Conservation (phyloP, 2,888 invertebrate genomes). For the Drosophila paracracens region DNA sequence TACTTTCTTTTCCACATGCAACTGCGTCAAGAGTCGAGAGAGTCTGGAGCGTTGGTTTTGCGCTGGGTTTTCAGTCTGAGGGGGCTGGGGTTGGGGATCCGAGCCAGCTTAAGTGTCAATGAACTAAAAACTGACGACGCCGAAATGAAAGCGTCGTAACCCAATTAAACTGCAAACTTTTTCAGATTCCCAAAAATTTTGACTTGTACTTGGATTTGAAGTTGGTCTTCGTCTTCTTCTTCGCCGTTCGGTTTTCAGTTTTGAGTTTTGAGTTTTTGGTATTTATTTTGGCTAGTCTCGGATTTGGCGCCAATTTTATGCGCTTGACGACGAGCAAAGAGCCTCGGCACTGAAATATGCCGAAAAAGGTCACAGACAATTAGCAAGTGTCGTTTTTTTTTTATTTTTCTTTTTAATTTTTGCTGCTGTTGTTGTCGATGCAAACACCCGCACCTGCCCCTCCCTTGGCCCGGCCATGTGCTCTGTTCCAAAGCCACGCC, state of each 20-base stretch:
- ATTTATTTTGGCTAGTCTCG: slow-evolving; percentile 45
- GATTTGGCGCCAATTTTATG: slow-evolving; percentile 58
- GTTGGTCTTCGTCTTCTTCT: slow-evolving; percentile 7
- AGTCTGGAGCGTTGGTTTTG: slow-evolving; percentile 6
- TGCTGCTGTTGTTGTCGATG: slow-evolving; percentile 26
- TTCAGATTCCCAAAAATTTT: slow-evolving; percentile 25
- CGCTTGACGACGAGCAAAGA: slow-evolving; percentile 38
- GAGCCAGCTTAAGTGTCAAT: slow-evolving; percentile 60
- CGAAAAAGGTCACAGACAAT: slow-evolving; percentile 78
- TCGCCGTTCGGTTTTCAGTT: slow-evolving; percentile 6
- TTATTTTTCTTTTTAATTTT: background rate
- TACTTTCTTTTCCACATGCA: slow-evolving; percentile 76
- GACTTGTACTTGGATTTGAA: slow-evolving; percentile 11
- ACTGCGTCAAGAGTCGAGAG: slow-evolving; percentile 14
- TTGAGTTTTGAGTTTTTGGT: slow-evolving; percentile 22
- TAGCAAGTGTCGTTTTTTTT: slow-evolving; percentile 72
- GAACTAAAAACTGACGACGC: slow-evolving; percentile 52
- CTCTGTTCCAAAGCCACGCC: slow-evolving; percentile 53
- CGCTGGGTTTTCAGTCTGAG: background rate
- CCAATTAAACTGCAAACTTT: slow-evolving; percentile 42
- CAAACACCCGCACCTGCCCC: slow-evolving; percentile 62
- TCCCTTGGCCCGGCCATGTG: slow-evolving; percentile 16
- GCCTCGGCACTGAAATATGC: slow-evolving; percentile 69
- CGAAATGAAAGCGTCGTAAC: slow-evolving; percentile 71
- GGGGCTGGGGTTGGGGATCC: background rate